Percentiles rank a stretch among this genome's conserved stretches.
Conservation (phyloP, 1,140 invertebrate genomes). For the Odontomachus brunneus region DNA sequence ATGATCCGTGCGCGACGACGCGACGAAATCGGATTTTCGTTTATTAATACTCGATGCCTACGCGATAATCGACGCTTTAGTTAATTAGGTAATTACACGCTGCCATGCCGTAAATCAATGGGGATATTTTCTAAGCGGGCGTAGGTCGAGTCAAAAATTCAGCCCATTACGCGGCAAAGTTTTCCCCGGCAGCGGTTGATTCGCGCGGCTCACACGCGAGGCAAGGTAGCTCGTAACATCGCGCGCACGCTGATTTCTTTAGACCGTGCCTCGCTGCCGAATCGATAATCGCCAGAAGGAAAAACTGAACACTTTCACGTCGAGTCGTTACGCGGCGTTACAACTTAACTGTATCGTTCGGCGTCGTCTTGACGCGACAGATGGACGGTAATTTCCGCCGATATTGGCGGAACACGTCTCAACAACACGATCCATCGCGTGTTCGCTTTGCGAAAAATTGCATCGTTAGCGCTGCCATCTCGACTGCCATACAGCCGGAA, state of each 20-base stretch:
- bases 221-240: conserved; percentile 34
- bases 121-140: conserved; percentile 17
- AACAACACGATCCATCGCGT: neutral
- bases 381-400: neutral
- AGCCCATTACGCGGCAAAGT: conserved; percentile 41
- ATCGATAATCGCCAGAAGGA: conserved; percentile 5
- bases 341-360: neutral
- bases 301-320: too few relatives aligned
- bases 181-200: conserved; percentile 43
- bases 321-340: too few relatives aligned
- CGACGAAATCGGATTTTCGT: neutral
- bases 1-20: too few relatives aligned
- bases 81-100: neutral
- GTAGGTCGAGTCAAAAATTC: conserved; percentile 43
- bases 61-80: conserved; percentile 6
- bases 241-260: conserved; percentile 11
- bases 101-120: neutral
- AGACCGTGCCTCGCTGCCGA: neutral
- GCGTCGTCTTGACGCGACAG: neutral
- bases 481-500: neutral
- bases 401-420: too few relatives aligned
- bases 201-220: conserved; percentile 31
- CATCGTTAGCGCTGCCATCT: neutral
- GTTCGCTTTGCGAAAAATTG: conserved; percentile 1
- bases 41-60: too few relatives aligned